Conservation (phyloP, 2,888 invertebrate genomes). For the Eristalis tenax region DNA sequence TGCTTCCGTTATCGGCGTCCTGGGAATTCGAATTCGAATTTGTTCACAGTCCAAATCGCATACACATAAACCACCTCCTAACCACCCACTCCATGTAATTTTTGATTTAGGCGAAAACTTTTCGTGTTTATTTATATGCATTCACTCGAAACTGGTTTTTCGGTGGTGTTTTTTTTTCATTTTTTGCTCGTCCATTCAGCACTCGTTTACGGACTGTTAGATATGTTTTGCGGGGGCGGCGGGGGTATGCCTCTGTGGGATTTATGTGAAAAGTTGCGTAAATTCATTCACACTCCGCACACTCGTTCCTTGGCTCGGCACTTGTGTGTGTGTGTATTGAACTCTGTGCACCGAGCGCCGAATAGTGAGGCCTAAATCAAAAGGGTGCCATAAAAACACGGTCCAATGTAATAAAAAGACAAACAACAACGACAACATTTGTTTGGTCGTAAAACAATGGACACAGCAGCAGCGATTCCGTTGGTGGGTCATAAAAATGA, state of each 20-base stretch:
- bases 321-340: background rate
- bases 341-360: background rate
- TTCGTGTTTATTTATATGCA: constrained; percentile 70
- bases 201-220: constrained; percentile 26
- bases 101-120: constrained; percentile 70
- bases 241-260: constrained; percentile 50
- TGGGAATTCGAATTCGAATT: constrained; percentile 47
- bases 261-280: constrained; percentile 64
- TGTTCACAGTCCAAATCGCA: background rate
- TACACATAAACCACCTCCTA: background rate
- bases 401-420: constrained; percentile 38
- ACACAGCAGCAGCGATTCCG: constrained; percentile 58
- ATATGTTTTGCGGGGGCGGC: background rate
- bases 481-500: constrained; percentile 53
- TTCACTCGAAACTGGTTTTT: constrained; percentile 50
- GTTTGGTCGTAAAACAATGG: constrained; percentile 61
- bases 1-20: constrained; percentile 55
- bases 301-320: background rate
- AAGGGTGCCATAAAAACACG: constrained; percentile 54
- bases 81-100: constrained; percentile 37
- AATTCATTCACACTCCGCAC: constrained; percentile 32
- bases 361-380: constrained; percentile 49
- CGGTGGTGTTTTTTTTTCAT: constrained; percentile 1
- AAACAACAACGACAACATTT: constrained; percentile 36
- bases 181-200: background rate